Evolutionary conservation across 2,113 vertebrate species (phyloP).

Genomic region (Periophthalmodon schlosseri): DNA sequence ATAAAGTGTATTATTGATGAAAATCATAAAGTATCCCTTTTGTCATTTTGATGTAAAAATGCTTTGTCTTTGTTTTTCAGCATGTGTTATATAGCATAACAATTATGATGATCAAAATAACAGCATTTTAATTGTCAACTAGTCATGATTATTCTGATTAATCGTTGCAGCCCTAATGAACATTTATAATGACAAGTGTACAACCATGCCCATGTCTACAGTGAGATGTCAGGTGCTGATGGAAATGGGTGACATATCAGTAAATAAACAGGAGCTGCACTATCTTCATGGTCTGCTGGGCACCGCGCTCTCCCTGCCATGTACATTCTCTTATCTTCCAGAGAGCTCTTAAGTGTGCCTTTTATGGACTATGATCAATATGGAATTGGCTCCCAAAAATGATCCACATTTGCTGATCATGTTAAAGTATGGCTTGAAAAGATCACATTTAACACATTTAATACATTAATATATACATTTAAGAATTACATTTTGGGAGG

Average conservation of each 20-base stretch:
- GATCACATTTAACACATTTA: too few species aligned
- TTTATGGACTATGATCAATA: neutral
- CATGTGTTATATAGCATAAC: too few species aligned
- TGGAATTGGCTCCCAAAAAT: neutral
- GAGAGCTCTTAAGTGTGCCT: neutral
- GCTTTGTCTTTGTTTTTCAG: too few species aligned
- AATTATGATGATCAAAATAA: too few species aligned
- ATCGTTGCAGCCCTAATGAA: neutral
- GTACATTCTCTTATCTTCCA: slow-evolving; percentile 1
- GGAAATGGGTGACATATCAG: slow-evolving; percentile 14
- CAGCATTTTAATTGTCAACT: too few species aligned
- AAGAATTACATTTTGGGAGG: too few species aligned
- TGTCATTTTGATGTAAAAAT: too few species aligned
- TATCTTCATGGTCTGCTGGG: slow-evolving; percentile 57
- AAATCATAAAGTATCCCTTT: too few species aligned
- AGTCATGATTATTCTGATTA: too few species aligned
- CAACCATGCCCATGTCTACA: slow-evolving; percentile 6
- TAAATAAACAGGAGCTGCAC: slow-evolving; percentile 8
- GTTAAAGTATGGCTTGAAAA: neutral
- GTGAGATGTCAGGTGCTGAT: slow-evolving; percentile 22
- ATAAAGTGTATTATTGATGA: too few species aligned
- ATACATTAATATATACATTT: too few species aligned
- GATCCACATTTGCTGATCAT: neutral
- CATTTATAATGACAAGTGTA: neutral
- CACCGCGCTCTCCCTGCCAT: slow-evolving; percentile 9